Conservation (phyloP, 2,113 vertebrate species). For the Erythrocebus patas region DNA sequence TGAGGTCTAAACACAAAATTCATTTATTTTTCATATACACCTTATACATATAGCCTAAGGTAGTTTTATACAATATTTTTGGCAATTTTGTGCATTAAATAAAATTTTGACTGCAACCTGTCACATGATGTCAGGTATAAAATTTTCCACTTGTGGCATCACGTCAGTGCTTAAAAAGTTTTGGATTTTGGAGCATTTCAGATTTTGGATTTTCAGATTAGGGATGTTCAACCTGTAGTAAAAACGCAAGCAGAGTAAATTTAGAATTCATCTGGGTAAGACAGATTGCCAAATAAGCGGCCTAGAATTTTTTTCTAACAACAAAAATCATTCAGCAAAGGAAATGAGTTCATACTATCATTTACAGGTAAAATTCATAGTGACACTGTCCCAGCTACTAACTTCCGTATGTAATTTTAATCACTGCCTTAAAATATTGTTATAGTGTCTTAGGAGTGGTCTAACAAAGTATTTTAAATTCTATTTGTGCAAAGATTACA, state of each 20-base stretch:
- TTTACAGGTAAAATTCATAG: neutral
- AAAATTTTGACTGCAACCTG: neutral
- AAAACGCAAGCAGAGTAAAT: neutral
- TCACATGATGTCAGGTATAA: neutral
- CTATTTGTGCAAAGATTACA: conserved; percentile 27
- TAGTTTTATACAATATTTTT: neutral
- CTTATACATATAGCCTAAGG: neutral
- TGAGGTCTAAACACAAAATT: neutral
- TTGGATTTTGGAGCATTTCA: neutral
- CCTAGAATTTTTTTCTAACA: neutral
- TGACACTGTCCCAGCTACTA: neutral
- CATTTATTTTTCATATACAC: neutral
- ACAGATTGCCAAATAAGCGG: neutral
- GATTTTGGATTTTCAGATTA: neutral
- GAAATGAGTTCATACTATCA: neutral
- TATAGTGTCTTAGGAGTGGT: neutral
- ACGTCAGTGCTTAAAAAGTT: neutral
- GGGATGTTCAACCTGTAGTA: neutral
- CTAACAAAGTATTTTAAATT: conserved; percentile 22
- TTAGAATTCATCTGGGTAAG: neutral
- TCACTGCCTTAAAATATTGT: neutral
- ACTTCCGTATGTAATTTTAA: neutral
- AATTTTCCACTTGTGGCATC: neutral
- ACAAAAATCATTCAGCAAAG: neutral
- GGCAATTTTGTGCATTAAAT: neutral